Evolutionary conservation across 2,797 vertebrate species (phyloP), one percentile per base, ranked within the genome.

Genomic region (Artibeus jamaicensis): DNA sequence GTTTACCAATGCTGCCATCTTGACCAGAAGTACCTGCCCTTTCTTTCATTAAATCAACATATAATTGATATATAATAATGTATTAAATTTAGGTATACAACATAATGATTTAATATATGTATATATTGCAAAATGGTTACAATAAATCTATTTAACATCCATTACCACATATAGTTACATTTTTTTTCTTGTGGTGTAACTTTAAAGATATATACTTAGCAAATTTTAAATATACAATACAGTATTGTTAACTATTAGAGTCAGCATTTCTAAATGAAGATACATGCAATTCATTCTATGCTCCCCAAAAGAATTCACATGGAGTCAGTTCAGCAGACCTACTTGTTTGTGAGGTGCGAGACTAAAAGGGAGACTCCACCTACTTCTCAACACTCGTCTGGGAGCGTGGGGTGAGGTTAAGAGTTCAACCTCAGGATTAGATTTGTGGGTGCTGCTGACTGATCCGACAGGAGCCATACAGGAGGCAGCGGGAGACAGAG

Each of bases 241-340:
- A 55, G n/a, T 39, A 44, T 70, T 42, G 10, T 78, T 78, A 94
- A 34, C 62, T 70, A 68, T 55, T 79, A 85, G 29, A 62, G 55
- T 73, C 86, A 93, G 73, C n/a, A 85, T 89, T 89, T 79, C 73
- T 79, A 55, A 93, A 73, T 57, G 86, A 85, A 78, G 37, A 55
- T 29, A 70, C 10, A 37, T 26, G 34, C 34, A 70, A 39, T 77
- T 77, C 91, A 39, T 34, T 50, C 57, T 92, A 8, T 48, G 70
- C 70, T 77, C 24, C 42, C 37, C 14, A 24, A 53, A 55, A 73
- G 53, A 89, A 85, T 62, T 85, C 71, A n/a, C 6, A 73, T 73
- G 8, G 14, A 65, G 78, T 79, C 37, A 16, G 9, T 46, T 85
- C 55, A 55, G 79, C 79, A 55, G 86, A 55, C 37, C n/a, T 67